Conservation (phyloP, 2,113 vertebrate genomes). For the Mus musculus region DNA sequence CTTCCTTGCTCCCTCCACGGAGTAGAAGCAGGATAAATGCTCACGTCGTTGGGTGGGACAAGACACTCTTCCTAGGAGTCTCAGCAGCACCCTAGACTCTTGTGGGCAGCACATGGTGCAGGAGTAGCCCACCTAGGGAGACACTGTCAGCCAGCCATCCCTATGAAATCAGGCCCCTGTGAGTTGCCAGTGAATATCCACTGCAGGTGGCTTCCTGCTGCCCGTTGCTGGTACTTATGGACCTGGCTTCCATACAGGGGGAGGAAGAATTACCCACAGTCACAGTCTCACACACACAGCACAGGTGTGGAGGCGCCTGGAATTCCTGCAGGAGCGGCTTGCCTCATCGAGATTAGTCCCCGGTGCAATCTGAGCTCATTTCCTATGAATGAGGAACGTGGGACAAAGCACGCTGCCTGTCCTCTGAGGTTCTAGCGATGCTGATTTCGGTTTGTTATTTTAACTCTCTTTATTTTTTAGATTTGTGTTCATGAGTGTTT, state of each 20-base stretch:
- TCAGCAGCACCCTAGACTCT: not conserved
- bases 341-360: rapidly evolving
- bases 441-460: too few relatives aligned
- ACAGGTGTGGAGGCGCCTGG: not conserved
- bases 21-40: too few relatives aligned
- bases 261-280: not conserved
- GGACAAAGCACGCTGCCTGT: not conserved
- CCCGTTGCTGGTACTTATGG: rapidly evolving
- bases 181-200: rapidly evolving
- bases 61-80: not conserved
- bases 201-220: not conserved
- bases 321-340: not conserved
- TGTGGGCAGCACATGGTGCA: not conserved
- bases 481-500: not conserved
- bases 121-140: not conserved
- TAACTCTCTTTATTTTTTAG: not conserved
- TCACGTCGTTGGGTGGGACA: rapidly evolving
- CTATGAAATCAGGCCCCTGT: rapidly evolving
- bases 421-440: not conserved
- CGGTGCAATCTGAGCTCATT: rapidly evolving
- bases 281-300: not conserved
- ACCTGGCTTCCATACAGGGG: too few relatives aligned
- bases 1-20: rapidly evolving
- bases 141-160: not conserved
- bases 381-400: rapidly evolving